phyloP scores from a whole-genome alignment of 2,113 vertebrate species.

The Phylloscopus trochilus region DNA sequence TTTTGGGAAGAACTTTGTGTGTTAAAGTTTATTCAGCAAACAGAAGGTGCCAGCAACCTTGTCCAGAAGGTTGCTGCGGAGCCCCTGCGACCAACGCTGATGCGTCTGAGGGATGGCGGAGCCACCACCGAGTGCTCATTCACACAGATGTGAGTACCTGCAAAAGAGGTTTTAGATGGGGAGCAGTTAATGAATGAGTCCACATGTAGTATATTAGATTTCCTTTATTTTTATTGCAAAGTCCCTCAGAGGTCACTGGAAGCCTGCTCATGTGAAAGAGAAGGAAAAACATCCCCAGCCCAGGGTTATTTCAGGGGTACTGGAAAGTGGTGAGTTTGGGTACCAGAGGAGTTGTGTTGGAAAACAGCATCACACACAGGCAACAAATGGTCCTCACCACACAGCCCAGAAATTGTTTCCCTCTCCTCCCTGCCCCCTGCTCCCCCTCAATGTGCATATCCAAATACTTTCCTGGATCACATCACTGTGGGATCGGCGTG shows the following conservation, averaged over 20 bases:
- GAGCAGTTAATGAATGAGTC: neutral
- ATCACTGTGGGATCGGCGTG: neutral
- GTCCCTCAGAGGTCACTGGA: neutral
- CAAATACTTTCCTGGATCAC: conserved; percentile 31
- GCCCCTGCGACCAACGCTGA: accelerated
- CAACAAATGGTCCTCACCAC: neutral
- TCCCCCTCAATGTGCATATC: neutral
- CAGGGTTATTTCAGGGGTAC: neutral
- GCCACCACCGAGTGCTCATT: neutral
- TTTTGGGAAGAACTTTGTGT: neutral
- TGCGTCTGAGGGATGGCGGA: accelerated
- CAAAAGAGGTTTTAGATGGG: neutral
- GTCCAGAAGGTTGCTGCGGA: neutral
- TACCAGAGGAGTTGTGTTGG: neutral
- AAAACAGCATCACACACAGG: neutral
- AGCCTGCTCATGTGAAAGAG: neutral
- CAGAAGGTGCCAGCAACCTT: neutral
- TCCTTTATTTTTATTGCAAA: neutral
- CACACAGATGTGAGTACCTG: neutral
- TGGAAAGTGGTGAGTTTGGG: neutral
- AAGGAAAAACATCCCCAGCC: neutral
- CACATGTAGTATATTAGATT: neutral
- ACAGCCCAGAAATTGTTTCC: neutral
- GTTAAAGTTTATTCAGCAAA: neutral
- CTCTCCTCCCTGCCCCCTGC: neutral